Evolutionary conservation across 2,113 vertebrate genomes (phyloP).

Genomic region (Lates calcarifer): DNA sequence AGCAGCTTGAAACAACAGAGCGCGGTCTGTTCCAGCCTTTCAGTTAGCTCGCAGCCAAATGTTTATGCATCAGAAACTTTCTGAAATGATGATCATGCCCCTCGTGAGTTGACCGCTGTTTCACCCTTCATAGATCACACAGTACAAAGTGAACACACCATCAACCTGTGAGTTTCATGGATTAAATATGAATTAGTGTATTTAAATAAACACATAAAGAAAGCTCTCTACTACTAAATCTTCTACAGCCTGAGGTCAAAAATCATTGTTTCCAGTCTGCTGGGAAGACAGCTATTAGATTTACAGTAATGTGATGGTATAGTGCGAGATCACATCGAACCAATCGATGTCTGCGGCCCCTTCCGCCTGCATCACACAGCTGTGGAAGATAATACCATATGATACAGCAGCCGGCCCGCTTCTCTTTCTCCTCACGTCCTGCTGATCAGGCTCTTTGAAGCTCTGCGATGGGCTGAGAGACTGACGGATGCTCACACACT

Average conservation of each 20-base stretch:
- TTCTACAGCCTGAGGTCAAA: not conserved
- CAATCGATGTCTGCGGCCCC: conserved; percentile 10
- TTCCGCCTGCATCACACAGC: conserved; percentile 6
- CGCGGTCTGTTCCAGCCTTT: not conserved
- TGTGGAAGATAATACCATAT: conserved; percentile 22
- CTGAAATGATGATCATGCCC: not conserved
- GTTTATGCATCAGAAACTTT: conserved; percentile 32
- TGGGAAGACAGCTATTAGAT: not conserved
- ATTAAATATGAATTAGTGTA: not conserved
- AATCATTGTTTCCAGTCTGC: not conserved
- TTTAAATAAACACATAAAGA: not conserved
- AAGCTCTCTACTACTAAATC: not conserved
- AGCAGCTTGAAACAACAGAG: conserved; percentile 3
- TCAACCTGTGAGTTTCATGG: not conserved
- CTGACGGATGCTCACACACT: conserved; percentile 52
- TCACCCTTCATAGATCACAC: conserved; percentile 2
- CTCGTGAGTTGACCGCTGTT: not conserved
- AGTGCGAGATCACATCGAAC: not conserved
- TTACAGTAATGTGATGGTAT: not conserved
- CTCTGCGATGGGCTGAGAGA: conserved; percentile 24
- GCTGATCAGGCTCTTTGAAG: conserved; percentile 44
- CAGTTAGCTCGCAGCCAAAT: not conserved
- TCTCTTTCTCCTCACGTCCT: conserved; percentile 56
- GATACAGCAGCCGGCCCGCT: conserved; percentile 11
- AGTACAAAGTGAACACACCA: not conserved